Conservation (phyloP, 2,888 invertebrate genomes). For the Branchellion lobata region DNA sequence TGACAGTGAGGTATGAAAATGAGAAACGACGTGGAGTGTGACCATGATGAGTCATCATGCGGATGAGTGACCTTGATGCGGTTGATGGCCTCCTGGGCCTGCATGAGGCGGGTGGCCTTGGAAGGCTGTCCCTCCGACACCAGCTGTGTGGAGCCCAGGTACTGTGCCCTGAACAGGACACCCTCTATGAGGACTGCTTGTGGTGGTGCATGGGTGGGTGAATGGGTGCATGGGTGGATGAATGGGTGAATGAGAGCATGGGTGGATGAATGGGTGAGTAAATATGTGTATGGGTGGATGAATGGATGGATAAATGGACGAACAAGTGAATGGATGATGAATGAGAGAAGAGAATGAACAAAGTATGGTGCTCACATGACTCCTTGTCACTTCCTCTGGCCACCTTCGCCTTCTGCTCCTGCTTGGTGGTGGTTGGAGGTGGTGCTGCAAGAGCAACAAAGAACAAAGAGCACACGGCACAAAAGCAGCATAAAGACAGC, state of each 20-base stretch:
- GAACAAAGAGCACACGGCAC: too few relatives aligned
- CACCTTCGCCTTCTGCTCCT: not conserved
- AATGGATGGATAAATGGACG: too few relatives aligned
- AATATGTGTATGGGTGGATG: too few relatives aligned
- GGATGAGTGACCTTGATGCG: conserved; percentile 97
- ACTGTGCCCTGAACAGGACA: conserved; percentile 92
- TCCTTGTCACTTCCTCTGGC: not conserved
- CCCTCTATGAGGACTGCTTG: conserved; percentile 94
- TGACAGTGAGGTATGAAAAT: too few relatives aligned
- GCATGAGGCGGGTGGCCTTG: conserved; percentile 98
- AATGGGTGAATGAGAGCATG: too few relatives aligned
- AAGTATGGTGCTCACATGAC: not conserved
- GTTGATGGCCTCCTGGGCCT: conserved; percentile 97
- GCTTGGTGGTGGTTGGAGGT: not conserved
- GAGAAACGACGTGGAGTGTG: too few relatives aligned
- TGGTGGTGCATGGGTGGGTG: conserved; percentile 58
- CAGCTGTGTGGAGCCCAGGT: conserved; percentile 95
- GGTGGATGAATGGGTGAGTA: too few relatives aligned
- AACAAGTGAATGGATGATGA: too few relatives aligned
- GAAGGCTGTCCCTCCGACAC: conserved; percentile 98
- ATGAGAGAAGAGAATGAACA: too few relatives aligned
- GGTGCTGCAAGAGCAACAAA: too few relatives aligned
- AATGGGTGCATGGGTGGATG: not conserved
- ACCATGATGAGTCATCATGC: too few relatives aligned
- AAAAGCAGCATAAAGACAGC: too few relatives aligned